A percentile compares a stretch with the other conserved stretches of the same genome.
Evolutionary conservation across 2,888 invertebrate species (phyloP).

Genomic region (Leptinotarsa juncta): DNA sequence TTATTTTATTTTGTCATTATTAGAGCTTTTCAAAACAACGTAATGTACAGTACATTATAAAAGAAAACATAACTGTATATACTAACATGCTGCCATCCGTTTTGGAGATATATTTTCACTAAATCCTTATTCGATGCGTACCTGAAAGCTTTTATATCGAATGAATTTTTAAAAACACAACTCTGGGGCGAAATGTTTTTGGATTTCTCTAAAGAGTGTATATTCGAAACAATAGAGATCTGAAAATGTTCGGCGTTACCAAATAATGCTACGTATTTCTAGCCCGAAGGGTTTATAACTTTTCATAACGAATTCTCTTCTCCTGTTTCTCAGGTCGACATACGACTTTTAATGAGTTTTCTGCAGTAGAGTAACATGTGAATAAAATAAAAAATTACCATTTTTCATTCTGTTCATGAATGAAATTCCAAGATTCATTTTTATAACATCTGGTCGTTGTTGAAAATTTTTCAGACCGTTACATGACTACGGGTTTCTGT

Average conservation of each 20-base stretch:
- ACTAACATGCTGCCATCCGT: neutral
- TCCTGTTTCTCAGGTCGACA: neutral
- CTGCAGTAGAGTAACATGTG: too few relatives aligned
- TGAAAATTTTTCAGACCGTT: too few relatives aligned
- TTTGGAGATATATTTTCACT: slow-evolving; percentile 23
- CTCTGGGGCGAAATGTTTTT: slow-evolving; percentile 21
- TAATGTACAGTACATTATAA: neutral
- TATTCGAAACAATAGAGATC: slow-evolving; percentile 30
- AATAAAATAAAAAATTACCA: too few relatives aligned
- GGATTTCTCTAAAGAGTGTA: neutral
- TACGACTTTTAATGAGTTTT: neutral
- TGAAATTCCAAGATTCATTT: too few relatives aligned
- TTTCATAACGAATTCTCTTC: neutral
- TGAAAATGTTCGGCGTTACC: slow-evolving; percentile 9
- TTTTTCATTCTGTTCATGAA: too few relatives aligned
- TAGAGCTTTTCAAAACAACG: neutral
- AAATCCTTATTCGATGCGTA: slow-evolving; percentile 38
- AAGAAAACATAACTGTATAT: neutral
- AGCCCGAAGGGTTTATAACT: neutral
- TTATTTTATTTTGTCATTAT: neutral
- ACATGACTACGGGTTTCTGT: too few relatives aligned
- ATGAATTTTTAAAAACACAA: slow-evolving; percentile 42
- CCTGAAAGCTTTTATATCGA: slow-evolving; percentile 41
- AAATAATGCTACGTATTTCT: neutral
- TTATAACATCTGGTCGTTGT: too few relatives aligned